Evolutionary conservation across 2,888 invertebrate species (phyloP), one percentile per base, ranked within the genome.

Genomic region (Netelia fuscicornis): DNA sequence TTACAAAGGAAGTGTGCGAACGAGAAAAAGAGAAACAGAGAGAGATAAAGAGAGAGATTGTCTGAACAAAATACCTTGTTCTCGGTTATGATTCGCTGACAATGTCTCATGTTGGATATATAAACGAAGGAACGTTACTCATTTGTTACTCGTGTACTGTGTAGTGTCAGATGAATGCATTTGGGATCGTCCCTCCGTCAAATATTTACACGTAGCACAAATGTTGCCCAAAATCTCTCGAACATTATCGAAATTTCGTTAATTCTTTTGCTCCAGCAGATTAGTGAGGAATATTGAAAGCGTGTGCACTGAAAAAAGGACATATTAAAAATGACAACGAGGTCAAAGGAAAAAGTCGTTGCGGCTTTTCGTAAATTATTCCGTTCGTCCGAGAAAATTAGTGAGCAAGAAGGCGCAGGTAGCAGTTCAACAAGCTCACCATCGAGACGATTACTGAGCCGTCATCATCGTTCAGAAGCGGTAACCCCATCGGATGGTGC

Each of bases 271-370:
- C 8, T 56, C 25, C 20, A 30, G 67, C 80, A 85, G 85, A 80
- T 71, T 68, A 71, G 60, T 10, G 56, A 76, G 20, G 42, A 54
- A 25, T 48, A 42, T 48, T 54, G 30, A 23, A 37, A 44, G 37
- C 60, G 60, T 67, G 62, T 62, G 68, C 56, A 20, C 25, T 52
- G 54, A 42, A 75, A 62, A 44, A 72, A 37, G 54, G 37, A 58
- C 23, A 56, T 48, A n/a, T 13, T 54, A 60, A 84, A 76, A 52
- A 97, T 97, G 97, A 96, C 96, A 91, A 96, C 97, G 88, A 96
- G 97, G 88, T 97, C 97, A 48, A 97, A 97, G 94, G 97, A 97
- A 92, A 97, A 97, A 95, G 96, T 97, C 86, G 96, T 97, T 42
- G 96, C 97, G 37, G 97, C 97, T 72, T 96, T 97, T 94, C 95